Base-by-base conservation (phyloP, 2,888 invertebrate species). In the Drosophila engyochracea region DNA sequence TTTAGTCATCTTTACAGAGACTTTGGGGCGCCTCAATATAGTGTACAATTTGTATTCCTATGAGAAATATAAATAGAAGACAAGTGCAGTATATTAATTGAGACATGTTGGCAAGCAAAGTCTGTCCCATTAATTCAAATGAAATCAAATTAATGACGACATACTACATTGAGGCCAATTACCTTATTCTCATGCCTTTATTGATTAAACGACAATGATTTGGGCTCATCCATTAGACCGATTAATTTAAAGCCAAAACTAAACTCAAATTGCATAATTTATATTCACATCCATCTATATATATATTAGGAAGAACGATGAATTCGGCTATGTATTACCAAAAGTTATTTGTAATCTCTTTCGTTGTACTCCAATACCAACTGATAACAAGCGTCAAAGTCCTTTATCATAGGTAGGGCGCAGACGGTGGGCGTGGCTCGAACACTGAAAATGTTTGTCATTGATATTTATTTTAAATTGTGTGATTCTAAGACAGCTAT, bases 1-100 rank as follows among this genome's bases (percentile, higher is more conserved):
- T 49, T 68, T 51, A 28, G 35, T 28, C 33, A 35, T 59, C 7
- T 59, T 54, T 55, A 55, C 6, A 22, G 73, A 74, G 71, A 71
- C 65, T n/a, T 33, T 16, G 1, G 1, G 71, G 71, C 41, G 73
- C 71, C 73, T 60, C n/a, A 60, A 41, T 30, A 30, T 33, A 22
- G 53, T 25, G 22, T 31, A 52, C 9, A 52, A 22, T 44, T 51
- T 37, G 3, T 14, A 7, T 14, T 22, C 14, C 7, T 47, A 7
- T 22, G 16, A 14, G 5, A 30, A 35, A 22, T 60, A 59, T 49
- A 60, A 31, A 16, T 61, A 55, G 22, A 59, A 35, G 14, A 47
- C 57, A 54, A 49, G 16, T 22, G 41, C 30, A 33, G 31, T 49
- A 47, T n/a, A 65, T 66, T 57, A 37, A 28, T 52, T 37, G 35